These are phyloP conservation scores for Drosophila subquinaria DNA, from an alignment of 2,888 invertebrate species.

Conservation along the genomic window DNA sequence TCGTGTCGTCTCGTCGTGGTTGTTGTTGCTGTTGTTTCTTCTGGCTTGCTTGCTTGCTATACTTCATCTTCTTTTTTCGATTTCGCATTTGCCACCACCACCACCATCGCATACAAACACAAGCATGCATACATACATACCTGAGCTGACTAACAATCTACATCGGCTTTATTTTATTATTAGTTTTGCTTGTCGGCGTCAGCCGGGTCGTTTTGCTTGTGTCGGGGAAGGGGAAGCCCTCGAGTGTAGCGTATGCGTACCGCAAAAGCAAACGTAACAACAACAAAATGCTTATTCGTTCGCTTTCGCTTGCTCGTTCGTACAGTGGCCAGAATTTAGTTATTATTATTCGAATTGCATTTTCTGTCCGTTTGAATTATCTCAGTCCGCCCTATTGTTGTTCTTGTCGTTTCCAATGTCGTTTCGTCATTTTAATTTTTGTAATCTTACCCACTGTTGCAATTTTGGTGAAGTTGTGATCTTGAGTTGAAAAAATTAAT, in stretches of 20 bases:
- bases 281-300: constrained; percentile 51
- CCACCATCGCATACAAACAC: constrained; percentile 43
- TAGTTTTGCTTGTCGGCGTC: constrained; percentile 69
- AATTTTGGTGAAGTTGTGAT: constrained; percentile 23
- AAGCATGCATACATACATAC: constrained; percentile 34
- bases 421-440: constrained; percentile 32
- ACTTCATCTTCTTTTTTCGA: constrained; percentile 78
- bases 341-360: constrained; percentile 25
- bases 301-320: constrained; percentile 48
- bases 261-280: constrained; percentile 36
- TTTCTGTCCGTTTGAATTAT: constrained; percentile 12
- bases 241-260: constrained; percentile 54
- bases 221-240: constrained; percentile 16
- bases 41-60: constrained; percentile 67
- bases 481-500: background rate
- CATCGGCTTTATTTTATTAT: constrained; percentile 77
- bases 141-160: constrained; percentile 63
- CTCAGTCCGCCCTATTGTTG: constrained; percentile 1
- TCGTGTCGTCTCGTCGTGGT: constrained; percentile 53
- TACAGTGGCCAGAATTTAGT: constrained; percentile 47
- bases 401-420: constrained; percentile 8
- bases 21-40: constrained; percentile 40
- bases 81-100: constrained; percentile 62
- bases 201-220: constrained; percentile 33
- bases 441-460: constrained; percentile 19